Evolutionary conservation across 2,113 vertebrate species (phyloP).

Genomic region (Nesogale talazaci): DNA sequence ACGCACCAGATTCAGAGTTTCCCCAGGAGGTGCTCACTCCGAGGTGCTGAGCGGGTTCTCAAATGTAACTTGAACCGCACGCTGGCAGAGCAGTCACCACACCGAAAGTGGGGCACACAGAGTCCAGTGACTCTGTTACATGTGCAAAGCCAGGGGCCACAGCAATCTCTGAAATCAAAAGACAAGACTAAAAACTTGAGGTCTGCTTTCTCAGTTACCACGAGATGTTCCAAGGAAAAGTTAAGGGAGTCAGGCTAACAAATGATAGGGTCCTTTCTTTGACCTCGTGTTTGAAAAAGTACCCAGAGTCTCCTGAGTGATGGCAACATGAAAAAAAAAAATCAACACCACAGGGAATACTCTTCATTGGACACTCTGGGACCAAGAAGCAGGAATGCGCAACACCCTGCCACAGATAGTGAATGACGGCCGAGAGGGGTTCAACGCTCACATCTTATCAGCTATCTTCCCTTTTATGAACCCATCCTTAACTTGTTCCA

Average conservation of each 20-base stretch:
- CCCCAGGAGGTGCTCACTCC: background rate
- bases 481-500: too few species aligned
- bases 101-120: background rate
- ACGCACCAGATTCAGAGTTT: background rate
- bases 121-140: background rate
- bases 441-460: too few species aligned
- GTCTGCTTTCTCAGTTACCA: background rate
- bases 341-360: too few species aligned
- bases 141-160: background rate
- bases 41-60: background rate
- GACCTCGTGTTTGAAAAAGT: constrained; percentile 22
- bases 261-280: background rate
- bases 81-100: background rate
- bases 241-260: background rate
- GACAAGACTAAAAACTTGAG: constrained; percentile 4
- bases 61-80: background rate
- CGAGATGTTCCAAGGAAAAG: background rate
- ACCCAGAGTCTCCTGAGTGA: constrained; percentile 16
- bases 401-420: too few species aligned
- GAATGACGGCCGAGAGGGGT: too few species aligned
- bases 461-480: too few species aligned
- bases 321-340: background rate
- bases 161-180: background rate
- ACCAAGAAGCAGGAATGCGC: too few species aligned
- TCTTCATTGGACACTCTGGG: too few species aligned